Base-by-base conservation (phyloP, 92 coral and sea anemone genomes). In the Zoanthus gigantus region DNA sequence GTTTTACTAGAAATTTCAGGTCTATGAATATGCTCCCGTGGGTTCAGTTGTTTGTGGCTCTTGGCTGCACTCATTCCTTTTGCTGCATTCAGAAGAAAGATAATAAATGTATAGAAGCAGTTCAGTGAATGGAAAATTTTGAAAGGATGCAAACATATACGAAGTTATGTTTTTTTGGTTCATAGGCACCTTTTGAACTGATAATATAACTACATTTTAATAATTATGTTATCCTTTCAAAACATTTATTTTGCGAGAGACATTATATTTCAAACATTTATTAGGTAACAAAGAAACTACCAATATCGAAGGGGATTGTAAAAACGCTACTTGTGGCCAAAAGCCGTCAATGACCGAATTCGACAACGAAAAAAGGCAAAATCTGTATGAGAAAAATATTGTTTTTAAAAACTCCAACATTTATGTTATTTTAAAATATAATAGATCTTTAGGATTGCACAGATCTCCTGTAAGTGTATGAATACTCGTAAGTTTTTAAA, bases 1-100 rank as follows among this genome's bases (percentile, higher is more conserved):
- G 78, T 74, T 74, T 15, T 74, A n/a, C 78, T 74, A 16, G 56
- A 16, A 73, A 46, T 44, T 73, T 69, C 74, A 69, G 74, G 42
- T 69, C 46, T 16, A 65, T 71, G 76, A 71, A 71, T 73, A 44
- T 13, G 78, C 28, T 73, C 53, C 56, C 5, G 29, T 44, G 78
- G 78, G 17, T 73, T 42, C 23, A 73, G 28, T 46, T 42, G 56
- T 73, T 73, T 73, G 78, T 73, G 30, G 56, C 78, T 73, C 57
- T 73, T 73, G 17, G 78, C 9, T 28, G 5, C 28, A 13, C 9
- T 11, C 78, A 73, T 73, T 44, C 23, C 16, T 73, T 42, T 42
- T 9, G 57, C 29, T 73, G 31, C 11, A 6, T 42, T 42, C 56
- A 12, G 29, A 44, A 73, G 57, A 73, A 17, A 44, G 11, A 11